These are phyloP conservation scores for Julus scanicus DNA, from an alignment of 2,888 invertebrate species.

Conservation along the genomic window DNA sequence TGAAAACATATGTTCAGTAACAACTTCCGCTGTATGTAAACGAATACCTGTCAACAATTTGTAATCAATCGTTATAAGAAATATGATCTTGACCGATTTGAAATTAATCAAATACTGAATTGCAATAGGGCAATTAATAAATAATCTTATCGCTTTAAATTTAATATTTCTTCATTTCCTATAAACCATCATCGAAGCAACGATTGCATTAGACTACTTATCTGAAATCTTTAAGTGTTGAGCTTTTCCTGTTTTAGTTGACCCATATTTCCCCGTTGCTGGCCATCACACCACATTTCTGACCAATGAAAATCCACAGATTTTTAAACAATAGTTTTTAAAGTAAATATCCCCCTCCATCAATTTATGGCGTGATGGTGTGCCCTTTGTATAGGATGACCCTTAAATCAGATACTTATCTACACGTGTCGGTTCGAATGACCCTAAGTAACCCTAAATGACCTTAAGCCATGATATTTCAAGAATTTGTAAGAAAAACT, in stretches of 20 bases:
- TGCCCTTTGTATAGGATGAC: not conserved
- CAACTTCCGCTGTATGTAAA: not conserved
- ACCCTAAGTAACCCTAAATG: too few relatives aligned
- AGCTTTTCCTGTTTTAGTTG: not conserved
- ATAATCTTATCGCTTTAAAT: not conserved
- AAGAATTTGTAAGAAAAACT: too few relatives aligned
- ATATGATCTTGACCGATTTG: conserved; percentile 24
- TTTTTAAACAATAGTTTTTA: too few relatives aligned
- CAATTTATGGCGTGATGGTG: not conserved
- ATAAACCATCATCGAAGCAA: not conserved
- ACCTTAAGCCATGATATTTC: too few relatives aligned
- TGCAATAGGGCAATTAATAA: not conserved
- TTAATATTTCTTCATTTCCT: not conserved
- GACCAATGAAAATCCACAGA: not conserved
- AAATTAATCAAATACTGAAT: not conserved
- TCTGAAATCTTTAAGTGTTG: not conserved
- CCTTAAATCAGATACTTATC: not conserved
- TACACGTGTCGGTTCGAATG: not conserved
- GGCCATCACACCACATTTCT: not conserved
- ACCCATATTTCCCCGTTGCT: not conserved
- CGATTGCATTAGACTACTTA: not conserved
- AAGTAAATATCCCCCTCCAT: too few relatives aligned
- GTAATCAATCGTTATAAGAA: not conserved
- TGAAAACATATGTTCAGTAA: not conserved
- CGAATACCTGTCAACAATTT: not conserved